Evolutionary conservation across 2,888 invertebrate species (phyloP).

Genomic region (Nesidiocoris tenuis): DNA sequence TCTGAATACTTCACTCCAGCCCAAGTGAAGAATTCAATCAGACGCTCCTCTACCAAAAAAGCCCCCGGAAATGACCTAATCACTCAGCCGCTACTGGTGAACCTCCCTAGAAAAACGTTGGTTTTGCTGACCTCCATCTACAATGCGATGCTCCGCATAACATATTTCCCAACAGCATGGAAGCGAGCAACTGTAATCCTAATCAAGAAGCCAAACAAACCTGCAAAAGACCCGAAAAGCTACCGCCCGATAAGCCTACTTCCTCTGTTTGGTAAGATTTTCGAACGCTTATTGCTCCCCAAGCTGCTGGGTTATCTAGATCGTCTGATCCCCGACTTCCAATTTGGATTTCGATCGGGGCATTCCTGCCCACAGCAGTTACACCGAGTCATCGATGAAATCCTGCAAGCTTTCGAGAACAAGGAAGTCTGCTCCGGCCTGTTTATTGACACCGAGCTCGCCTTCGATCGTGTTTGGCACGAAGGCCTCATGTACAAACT

Average conservation of each 20-base stretch:
- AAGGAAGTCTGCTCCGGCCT: neutral
- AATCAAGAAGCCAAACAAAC: constrained; percentile 1
- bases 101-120: neutral
- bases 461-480: neutral
- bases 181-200: neutral
- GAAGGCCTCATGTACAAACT: neutral
- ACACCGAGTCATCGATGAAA: neutral
- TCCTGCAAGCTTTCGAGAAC: neutral
- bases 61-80: constrained; percentile 1
- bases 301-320: neutral
- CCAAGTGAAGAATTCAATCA: neutral
- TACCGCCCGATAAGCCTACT: constrained; percentile 9
- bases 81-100: neutral
- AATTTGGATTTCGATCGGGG: neutral
- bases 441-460: neutral
- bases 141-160: neutral
- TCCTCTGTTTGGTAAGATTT: neutral
- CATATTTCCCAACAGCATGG: constrained; percentile 1
- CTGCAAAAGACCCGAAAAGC: neutral
- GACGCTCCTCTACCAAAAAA: neutral
- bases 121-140: neutral
- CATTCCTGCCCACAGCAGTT: constrained; percentile 14
- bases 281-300: constrained; percentile 1
- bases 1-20: neutral
- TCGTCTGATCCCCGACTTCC: neutral